Evolutionary conservation across 1,140 invertebrate genomes (phyloP).

Genomic region (Diorhabda elongata): DNA sequence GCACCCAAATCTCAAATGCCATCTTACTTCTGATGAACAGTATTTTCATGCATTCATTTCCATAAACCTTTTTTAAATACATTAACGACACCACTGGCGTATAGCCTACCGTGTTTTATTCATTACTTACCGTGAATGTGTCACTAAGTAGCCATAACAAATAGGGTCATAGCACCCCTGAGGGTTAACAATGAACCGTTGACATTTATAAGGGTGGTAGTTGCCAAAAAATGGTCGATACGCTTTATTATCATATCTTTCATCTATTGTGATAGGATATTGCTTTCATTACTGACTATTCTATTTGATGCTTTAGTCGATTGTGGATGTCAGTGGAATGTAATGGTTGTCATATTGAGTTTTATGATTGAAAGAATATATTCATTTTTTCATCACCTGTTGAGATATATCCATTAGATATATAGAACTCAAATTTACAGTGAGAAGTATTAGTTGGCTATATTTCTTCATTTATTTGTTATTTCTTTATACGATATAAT

Average conservation of each 20-base stretch:
- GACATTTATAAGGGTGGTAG: constrained; percentile 17
- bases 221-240: constrained; percentile 14
- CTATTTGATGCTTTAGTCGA: neutral
- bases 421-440: too few relatives aligned
- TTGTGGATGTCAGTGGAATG: constrained; percentile 4
- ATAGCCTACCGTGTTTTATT: constrained; percentile 20
- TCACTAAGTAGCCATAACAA: constrained; percentile 22
- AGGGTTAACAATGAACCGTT: constrained; percentile 15
- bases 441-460: too few relatives aligned
- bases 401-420: neutral
- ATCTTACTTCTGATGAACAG: too few relatives aligned
- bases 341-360: constrained; percentile 15
- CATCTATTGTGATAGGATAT: constrained; percentile 17
- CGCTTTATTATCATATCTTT: constrained; percentile 16
- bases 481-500: too few relatives aligned
- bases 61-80: too few relatives aligned
- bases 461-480: too few relatives aligned
- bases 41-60: too few relatives aligned
- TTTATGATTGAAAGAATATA: neutral
- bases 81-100: neutral
- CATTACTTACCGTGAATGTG: constrained; percentile 20
- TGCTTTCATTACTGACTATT: constrained; percentile 12
- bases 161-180: constrained; percentile 20
- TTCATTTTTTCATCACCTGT: neutral
- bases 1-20: too few relatives aligned